Evolutionary conservation across 2,888 invertebrate species (phyloP), one percentile per base, ranked within the genome.

Genomic region (Agonopterix arenella): DNA sequence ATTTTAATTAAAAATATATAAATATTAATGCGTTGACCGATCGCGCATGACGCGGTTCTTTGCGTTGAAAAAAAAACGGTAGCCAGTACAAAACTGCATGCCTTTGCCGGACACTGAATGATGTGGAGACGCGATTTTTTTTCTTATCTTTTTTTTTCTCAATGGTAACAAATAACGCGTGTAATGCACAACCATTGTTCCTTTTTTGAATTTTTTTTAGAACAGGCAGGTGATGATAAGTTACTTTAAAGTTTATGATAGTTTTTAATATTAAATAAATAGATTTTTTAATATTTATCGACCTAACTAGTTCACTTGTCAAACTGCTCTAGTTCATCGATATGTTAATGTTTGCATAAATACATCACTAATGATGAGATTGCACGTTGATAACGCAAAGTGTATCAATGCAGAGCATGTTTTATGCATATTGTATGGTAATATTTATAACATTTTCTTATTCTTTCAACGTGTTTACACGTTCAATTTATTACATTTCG

Each of bases 1-100:
- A 81, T 52, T 48, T 46, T 76, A 76, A 78, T 74, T 75, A 73
- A 73, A 68, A 68, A 56, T 69, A 68, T 73, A 80, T 84, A 65
- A 83, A 84, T 84, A 82, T 83, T 82, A 67, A 85, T 83, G 73
- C 53, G 53, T 56, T 66, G 69, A 52, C 58, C 76, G 64, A 57
- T 83, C 56, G 68, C 63, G 85, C 80, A 85, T 88, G 69, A 80
- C 69, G 71, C 80, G 62, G 68, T 76, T 74, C 84, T 66, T 62
- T 61, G 56, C 55, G 59, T 64, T 61, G 61, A 68, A 70, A 81
- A 84, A 84, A 81, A 74, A 70, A 80, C 84, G 59, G 86, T 84
- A 84, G 88, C 84, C 57, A 51, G 64, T 68, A 70, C 68, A 71
- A 73, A 72, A 73, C 76, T 75, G 80, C 80, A 76, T 76, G 73